phyloP scores from a whole-genome alignment of 2,113 vertebrate genomes.

The Cololabis saira region DNA sequence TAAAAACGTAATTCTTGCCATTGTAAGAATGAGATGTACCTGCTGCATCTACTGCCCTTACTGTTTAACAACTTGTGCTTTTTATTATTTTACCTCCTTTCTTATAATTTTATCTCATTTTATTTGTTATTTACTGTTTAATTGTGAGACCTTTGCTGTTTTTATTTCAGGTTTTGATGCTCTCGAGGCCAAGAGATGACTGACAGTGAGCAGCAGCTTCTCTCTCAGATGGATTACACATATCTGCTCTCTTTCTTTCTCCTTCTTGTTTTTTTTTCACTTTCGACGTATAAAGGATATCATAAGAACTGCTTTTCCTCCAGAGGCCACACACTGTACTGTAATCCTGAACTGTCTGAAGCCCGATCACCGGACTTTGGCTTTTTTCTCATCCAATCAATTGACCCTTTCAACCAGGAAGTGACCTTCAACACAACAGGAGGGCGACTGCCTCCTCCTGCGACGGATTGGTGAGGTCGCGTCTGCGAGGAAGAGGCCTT shows the following conservation, averaged over 20 bases:
- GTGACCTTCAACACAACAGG: constrained; percentile 70
- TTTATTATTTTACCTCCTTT: no score
- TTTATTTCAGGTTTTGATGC: constrained; percentile 54
- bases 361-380: constrained; percentile 50
- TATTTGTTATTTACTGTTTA: no score
- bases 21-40: no score
- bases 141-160: constrained; percentile 3
- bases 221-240: constrained; percentile 60
- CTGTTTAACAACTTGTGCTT: no score
- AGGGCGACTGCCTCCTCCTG: constrained; percentile 28
- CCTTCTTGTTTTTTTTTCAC: constrained; percentile 53
- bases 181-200: constrained; percentile 33
- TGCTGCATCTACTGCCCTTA: no score
- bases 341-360: constrained; percentile 16
- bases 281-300: constrained; percentile 59
- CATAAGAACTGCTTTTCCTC: constrained; percentile 56
- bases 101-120: no score
- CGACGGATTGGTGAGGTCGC: constrained; percentile 29
- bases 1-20: no score
- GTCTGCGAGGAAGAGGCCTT: constrained; percentile 41
- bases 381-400: constrained; percentile 55
- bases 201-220: constrained; percentile 37
- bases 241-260: constrained; percentile 10
- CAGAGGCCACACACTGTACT: constrained; percentile 56
- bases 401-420: constrained; percentile 71